Conservation (phyloP, 2,888 invertebrate genomes). For the Dryomyza anilis region DNA sequence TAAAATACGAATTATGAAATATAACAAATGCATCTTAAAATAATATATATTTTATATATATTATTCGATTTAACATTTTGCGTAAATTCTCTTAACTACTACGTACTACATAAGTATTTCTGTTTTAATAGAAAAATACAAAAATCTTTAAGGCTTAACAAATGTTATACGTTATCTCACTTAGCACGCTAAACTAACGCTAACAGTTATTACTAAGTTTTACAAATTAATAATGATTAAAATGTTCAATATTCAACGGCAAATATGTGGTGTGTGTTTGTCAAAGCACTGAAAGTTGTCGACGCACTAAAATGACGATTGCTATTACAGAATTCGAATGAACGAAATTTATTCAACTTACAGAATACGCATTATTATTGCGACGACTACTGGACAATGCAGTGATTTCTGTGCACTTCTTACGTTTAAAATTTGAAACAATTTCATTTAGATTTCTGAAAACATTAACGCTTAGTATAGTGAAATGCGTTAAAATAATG, state of each 20-base stretch:
- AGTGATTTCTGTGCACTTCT: too few species aligned
- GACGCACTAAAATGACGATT: too few species aligned
- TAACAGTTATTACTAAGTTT: slow-evolving; percentile 11
- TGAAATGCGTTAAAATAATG: neutral
- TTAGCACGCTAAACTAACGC: slow-evolving; percentile 11
- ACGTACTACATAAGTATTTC: slow-evolving; percentile 12
- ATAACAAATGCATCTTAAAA: slow-evolving; percentile 21
- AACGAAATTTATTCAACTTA: too few species aligned
- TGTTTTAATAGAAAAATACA: slow-evolving; percentile 32
- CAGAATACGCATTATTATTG: too few species aligned
- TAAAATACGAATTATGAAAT: slow-evolving; percentile 7
- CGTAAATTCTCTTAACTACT: neutral
- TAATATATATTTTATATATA: slow-evolving; percentile 26
- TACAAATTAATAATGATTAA: neutral
- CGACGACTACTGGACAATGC: too few species aligned
- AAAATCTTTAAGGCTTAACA: slow-evolving; percentile 31
- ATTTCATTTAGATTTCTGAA: neutral
- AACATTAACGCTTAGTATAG: slow-evolving; percentile 8
- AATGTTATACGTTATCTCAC: slow-evolving; percentile 20
- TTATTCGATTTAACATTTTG: slow-evolving; percentile 2
- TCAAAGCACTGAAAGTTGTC: too few species aligned
- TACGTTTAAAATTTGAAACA: slow-evolving; percentile 5
- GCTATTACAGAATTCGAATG: too few species aligned
- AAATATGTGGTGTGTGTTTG: slow-evolving; percentile 6
- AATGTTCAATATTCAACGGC: slow-evolving; percentile 14